phyloP scores from a whole-genome alignment of 2,113 vertebrate species.

The Calidris pygmaea region DNA sequence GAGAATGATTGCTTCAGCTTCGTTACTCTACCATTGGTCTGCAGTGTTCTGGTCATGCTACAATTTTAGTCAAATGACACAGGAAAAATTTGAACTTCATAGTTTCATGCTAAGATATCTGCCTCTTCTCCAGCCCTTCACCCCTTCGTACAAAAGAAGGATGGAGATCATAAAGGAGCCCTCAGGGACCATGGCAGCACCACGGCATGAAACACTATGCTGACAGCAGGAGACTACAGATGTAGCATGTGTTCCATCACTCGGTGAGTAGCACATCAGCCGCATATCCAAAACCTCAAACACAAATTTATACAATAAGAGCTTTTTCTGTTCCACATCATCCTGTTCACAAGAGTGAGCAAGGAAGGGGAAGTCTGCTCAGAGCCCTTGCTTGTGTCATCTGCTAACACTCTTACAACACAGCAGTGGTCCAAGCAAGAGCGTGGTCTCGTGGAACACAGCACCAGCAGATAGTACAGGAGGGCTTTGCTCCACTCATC shows the following conservation, averaged over 20 bases:
- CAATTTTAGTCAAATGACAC: neutral
- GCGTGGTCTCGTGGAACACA: neutral
- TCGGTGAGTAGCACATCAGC: neutral
- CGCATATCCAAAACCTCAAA: neutral
- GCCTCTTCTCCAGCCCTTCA: neutral
- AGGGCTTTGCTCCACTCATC: neutral
- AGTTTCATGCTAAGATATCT: neutral
- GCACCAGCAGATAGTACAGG: neutral
- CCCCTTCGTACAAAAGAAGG: neutral
- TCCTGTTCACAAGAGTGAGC: neutral
- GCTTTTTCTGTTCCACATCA: neutral
- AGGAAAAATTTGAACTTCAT: neutral
- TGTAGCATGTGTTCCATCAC: neutral
- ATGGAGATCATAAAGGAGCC: neutral
- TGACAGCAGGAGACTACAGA: neutral
- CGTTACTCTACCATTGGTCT: rapidly evolving
- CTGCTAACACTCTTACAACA: neutral
- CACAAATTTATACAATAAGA: neutral
- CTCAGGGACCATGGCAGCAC: neutral
- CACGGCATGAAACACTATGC: neutral
- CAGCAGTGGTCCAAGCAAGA: neutral
- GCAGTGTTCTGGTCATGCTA: neutral
- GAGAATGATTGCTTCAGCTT: neutral
- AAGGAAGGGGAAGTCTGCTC: neutral
- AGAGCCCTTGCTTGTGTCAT: neutral